These are phyloP conservation scores for Lutjanus campechanus DNA, from an alignment of 2,797 vertebrate species.

Conservation along the genomic window DNA sequence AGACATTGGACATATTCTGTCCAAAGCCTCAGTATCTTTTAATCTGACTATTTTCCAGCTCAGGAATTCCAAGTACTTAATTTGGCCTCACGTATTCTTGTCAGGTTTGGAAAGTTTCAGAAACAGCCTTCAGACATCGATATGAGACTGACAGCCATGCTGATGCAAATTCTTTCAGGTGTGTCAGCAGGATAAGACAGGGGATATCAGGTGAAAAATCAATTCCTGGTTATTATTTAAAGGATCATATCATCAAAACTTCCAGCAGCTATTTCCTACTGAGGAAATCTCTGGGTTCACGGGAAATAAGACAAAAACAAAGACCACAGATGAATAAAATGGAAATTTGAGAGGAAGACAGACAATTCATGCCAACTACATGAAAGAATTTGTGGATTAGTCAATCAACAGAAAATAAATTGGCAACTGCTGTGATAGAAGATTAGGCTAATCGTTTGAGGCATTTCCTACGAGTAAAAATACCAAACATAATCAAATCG, in stretches of 20 bases:
- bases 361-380: background rate
- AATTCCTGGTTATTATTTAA: background rate
- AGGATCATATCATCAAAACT: background rate
- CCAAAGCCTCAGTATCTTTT: conserved; percentile 14
- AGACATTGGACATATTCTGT: conserved; percentile 15
- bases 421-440: background rate
- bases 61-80: conserved; percentile 4
- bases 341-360: conserved; percentile 1
- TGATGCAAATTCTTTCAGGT: conserved; percentile 19
- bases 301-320: conserved; percentile 5
- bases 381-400: background rate
- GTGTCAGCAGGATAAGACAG: background rate
- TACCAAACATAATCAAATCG: background rate
- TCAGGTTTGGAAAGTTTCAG: conserved; percentile 2
- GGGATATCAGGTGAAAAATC: background rate
- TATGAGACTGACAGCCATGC: background rate
- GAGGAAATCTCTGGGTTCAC: background rate
- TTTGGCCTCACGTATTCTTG: background rate
- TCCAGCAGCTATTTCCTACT: background rate
- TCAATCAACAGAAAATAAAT: too few relatives aligned
- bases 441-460: background rate
- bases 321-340: background rate
- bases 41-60: conserved; percentile 15
- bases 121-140: background rate
- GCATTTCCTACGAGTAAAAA: background rate